Percentiles rank a stretch among this genome's conserved stretches.
Conservation (phyloP, 1,140 invertebrate species). For the Mercenaria mercenaria region DNA sequence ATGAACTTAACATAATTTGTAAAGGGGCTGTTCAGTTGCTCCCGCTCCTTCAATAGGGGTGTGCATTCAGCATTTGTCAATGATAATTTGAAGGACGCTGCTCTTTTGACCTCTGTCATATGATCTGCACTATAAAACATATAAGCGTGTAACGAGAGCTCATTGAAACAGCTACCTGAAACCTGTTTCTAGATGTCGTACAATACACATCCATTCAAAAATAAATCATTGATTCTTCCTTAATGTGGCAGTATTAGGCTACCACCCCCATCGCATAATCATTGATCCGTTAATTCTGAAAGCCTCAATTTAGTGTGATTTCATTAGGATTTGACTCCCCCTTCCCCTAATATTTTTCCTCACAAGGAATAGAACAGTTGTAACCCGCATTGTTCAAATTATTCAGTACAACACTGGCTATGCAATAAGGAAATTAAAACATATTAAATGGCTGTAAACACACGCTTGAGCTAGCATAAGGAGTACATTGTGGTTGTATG, state of each 20-base stretch:
- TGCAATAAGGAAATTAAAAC: too few species aligned
- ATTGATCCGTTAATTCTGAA: background rate
- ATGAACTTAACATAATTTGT: too few species aligned
- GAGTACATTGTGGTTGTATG: too few species aligned
- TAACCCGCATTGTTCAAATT: too few species aligned
- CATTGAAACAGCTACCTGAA: slow-evolving; percentile 12
- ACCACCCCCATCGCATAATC: slow-evolving; percentile 21
- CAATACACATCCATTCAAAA: background rate
- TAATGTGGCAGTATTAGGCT: background rate
- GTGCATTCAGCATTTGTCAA: background rate
- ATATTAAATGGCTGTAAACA: too few species aligned
- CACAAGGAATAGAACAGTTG: too few species aligned
- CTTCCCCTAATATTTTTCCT: too few species aligned
- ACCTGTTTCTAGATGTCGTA: slow-evolving; percentile 7
- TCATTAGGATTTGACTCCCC: too few species aligned
- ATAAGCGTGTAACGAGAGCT: slow-evolving; percentile 28
- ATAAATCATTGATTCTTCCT: slow-evolving; percentile 15
- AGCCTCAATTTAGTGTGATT: background rate
- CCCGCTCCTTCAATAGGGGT: background rate
- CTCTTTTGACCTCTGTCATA: slow-evolving; percentile 40
- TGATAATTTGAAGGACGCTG: background rate
- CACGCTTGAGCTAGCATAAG: too few species aligned
- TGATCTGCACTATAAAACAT: slow-evolving; percentile 15
- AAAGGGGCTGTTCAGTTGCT: background rate
- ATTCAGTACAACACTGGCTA: too few species aligned